A percentile compares a stretch with the other conserved stretches of the same genome.
Evolutionary conservation across 2,888 invertebrate species (phyloP).

Genomic region (Polyploca ridens): DNA sequence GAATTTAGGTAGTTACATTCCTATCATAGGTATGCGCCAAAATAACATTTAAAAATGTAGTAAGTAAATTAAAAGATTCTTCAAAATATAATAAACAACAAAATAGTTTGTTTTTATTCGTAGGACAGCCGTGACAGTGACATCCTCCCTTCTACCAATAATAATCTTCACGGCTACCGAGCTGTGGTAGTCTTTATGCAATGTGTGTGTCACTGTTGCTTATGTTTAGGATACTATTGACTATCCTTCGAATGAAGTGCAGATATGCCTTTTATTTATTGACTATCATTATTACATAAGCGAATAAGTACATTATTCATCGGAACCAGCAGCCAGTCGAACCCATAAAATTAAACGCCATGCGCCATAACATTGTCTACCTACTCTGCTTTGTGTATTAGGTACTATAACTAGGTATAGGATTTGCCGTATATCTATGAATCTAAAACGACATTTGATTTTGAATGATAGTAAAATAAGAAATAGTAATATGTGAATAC

Average conservation of each 20-base stretch:
- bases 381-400: slow-evolving; percentile 30
- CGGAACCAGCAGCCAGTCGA: neutral
- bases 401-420: slow-evolving; percentile 27
- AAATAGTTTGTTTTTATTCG: no score
- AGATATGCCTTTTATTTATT: neutral
- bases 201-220: no score
- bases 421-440: neutral
- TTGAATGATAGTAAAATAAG: neutral
- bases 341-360: slow-evolving; percentile 42
- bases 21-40: no score
- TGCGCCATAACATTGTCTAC: slow-evolving; percentile 49
- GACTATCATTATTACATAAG: neutral
- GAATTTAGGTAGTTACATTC: neutral
- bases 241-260: no score
- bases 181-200: no score
- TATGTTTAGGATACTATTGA: no score
- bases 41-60: neutral
- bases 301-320: neutral
- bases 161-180: no score
- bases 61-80: neutral
- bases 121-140: no score
- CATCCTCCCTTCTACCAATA: no score
- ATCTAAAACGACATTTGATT: neutral
- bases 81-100: no score
- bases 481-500: slow-evolving; percentile 68